Evolutionary conservation across 2,888 invertebrate genomes (phyloP), one percentile per base, ranked within the genome.

Genomic region (Drosophila flavopinicola): DNA sequence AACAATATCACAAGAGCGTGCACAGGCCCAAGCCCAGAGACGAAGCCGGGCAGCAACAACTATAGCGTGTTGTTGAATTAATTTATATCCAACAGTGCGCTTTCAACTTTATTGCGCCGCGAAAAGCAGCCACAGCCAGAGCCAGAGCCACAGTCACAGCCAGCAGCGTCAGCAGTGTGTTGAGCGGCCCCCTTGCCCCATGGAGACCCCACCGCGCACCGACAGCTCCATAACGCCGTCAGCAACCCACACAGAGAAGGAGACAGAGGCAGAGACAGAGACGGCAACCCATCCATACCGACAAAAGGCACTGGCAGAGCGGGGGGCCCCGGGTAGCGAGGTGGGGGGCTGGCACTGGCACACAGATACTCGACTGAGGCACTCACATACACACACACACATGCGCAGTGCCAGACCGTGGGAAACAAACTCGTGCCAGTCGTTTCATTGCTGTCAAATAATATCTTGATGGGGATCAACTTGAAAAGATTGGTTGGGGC

Each of bases 401-500:
- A 66, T 63, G 75, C 80, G 79, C 88, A 88, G 75, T 78, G 72
- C 74, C 90, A 88, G 89, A 90, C 90, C 90, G 90, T 90, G 90
- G 90, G 90, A 90, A 90, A 89, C 90, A 89, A 90, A 90, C 90
- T 90, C 90, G 90, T 90, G 90, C 90, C 90, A 90, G 90, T 90
- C 90, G 89, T 88, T 90, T 90, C 88, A 89, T 88, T 88, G 90
- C 88, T 88, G 89, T 89, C 90, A 89, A 89, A 90, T 89, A 88
- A 85, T 90, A 90, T 89, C 89, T 89, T 88, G 90, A 89, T 88
- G 90, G 83, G 80, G 85, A 88, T 87, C 88, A 88, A 89, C 85
- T 88, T 84, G 83, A 84, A 87, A 87, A 84, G 83, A 84, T 84
- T 84, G 83, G 82, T 85, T 87, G 83, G 83, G 87, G 78, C 78